Percentiles rank a stretch among this genome's conserved stretches.
Conservation (phyloP, 2,797 vertebrate genomes). For the Acanthopagrus latus region DNA sequence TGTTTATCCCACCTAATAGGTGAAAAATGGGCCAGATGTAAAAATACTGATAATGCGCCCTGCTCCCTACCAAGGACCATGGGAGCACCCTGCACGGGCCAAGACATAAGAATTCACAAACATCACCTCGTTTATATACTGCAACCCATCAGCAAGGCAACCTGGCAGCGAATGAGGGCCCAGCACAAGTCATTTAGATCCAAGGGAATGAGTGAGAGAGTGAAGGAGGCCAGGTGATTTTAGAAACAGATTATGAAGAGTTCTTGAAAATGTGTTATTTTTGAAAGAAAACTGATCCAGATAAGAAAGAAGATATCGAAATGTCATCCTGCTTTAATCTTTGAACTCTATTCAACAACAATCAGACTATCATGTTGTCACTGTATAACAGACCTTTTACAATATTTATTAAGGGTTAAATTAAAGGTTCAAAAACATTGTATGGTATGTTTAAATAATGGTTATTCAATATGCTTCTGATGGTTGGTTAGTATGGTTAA, state of each 20-base stretch:
- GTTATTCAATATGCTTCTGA: too few relatives aligned
- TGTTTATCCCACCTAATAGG: slow-evolving; percentile 27
- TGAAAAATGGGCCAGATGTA: slow-evolving; percentile 36
- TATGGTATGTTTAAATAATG: too few relatives aligned
- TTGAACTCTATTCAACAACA: not conserved
- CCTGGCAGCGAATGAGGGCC: slow-evolving; percentile 69
- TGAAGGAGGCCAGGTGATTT: slow-evolving; percentile 40
- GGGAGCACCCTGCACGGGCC: slow-evolving; percentile 59
- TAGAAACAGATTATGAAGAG: slow-evolving; percentile 29
- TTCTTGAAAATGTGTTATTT: not conserved
- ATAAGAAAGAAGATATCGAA: slow-evolving; percentile 1
- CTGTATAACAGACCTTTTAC: not conserved
- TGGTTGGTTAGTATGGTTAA: too few relatives aligned
- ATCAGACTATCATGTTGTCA: not conserved
- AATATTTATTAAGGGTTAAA: too few relatives aligned
- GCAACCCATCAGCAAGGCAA: slow-evolving; percentile 80
- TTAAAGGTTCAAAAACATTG: too few relatives aligned
- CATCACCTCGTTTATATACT: slow-evolving; percentile 79
- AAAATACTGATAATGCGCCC: slow-evolving; percentile 39
- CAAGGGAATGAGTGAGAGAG: slow-evolving; percentile 50
- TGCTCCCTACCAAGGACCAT: slow-evolving; percentile 33
- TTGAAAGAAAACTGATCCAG: not conserved
- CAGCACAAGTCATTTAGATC: slow-evolving; percentile 50
- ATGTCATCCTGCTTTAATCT: slow-evolving; percentile 9
- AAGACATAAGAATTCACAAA: slow-evolving; percentile 85